Evolutionary conservation across 2,113 vertebrate species (phyloP), one percentile per base, ranked within the genome.

Genomic region (Aplodontia rufa): DNA sequence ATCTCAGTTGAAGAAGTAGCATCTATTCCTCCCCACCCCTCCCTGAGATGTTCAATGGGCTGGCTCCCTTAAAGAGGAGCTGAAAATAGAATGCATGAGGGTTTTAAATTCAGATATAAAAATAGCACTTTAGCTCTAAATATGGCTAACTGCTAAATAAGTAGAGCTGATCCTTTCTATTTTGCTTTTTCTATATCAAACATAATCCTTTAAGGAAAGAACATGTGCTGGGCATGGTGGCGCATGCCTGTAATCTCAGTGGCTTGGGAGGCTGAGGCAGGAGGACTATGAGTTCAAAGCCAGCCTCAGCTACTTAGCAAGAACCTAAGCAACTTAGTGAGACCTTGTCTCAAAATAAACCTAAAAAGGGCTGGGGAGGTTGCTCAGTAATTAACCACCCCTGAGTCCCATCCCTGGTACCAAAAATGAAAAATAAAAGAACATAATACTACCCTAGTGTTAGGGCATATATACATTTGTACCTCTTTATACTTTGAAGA

Each of bases 41-140:
- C 32, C 22, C 79, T 47, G 32, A 60, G 49, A 60, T 42, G 60
- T 64, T 66, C 49, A 14, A 0, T n/a, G 28, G 53, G 64, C n/a
- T 84, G 69, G 40, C 32, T 51, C 9, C 51, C 40, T 53, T 64
- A 19, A 17, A 1, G 9, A 90, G 80, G 82, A 79, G 75, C 62
- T 74, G 45, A 91, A 93, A 91, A 95, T 68, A 71, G 64, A 91
- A 51, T 62, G 45, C 55, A n/a, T 55, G 35, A 0, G 32, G 45
- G 69, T 69, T 95, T 94, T 66, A 37, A 93, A 79, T 95, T 94
- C 68, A 58, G 26, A 47, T 80, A 80, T 78, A 95, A 91, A 95
- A 91, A 60, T 26, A 79, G 30, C 37, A 42, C n/a, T 79, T 93
- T 72, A 86, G 78, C 89, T 90, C 74, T 69, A 24, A 45, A 83